These are phyloP conservation scores for Mustelus asterias DNA, from an alignment of 2,113 vertebrate genomes.

Conservation along the genomic window DNA sequence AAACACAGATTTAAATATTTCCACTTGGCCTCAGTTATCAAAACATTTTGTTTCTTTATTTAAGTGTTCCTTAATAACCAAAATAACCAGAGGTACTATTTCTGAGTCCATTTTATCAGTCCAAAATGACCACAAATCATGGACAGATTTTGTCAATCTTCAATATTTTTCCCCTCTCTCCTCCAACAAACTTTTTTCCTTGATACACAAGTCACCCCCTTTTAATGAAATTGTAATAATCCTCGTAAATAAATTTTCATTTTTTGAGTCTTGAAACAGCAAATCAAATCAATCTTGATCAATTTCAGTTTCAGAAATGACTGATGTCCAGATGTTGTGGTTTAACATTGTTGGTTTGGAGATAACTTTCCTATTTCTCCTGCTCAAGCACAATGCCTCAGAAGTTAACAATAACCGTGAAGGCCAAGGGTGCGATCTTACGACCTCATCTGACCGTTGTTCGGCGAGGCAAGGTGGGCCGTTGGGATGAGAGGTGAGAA, in stretches of 20 bases:
- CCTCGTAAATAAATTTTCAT: neutral
- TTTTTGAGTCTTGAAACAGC: neutral
- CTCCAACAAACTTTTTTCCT: neutral
- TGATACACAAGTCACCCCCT: neutral
- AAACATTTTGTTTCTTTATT: neutral
- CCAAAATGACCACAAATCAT: neutral
- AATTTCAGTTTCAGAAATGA: neutral
- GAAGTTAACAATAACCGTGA: too few relatives aligned
- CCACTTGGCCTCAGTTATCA: neutral
- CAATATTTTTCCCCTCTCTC: neutral
- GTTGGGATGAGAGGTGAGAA: too few relatives aligned
- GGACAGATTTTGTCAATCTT: neutral
- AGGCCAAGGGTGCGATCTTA: too few relatives aligned
- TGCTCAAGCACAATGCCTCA: too few relatives aligned
- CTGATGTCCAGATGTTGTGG: neutral
- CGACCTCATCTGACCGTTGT: too few relatives aligned
- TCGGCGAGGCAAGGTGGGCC: too few relatives aligned
- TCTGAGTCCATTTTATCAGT: neutral
- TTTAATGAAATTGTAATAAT: neutral
- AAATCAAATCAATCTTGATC: neutral
- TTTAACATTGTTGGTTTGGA: neutral
- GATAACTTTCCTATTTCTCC: neutral
- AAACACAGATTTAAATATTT: neutral
- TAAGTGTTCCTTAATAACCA: neutral
- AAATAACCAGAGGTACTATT: neutral